Percentiles rank a stretch among this genome's conserved stretches.
phyloP scores from a whole-genome alignment of 2,888 invertebrate species.

The Andrena trimmerana region DNA sequence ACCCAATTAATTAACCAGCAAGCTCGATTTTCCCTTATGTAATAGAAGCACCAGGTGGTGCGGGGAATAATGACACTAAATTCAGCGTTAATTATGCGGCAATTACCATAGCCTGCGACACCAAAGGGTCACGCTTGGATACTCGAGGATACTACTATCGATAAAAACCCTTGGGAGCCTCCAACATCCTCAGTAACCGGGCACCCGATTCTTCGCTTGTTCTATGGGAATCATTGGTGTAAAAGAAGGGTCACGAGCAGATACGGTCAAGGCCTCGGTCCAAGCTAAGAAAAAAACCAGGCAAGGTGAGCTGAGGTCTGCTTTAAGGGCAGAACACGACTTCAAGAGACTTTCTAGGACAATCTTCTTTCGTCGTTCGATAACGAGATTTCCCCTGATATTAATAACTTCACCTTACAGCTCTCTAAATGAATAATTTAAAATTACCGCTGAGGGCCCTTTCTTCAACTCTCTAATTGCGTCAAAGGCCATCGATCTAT shows the following conservation, averaged over 20 bases:
- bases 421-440: slow-evolving; percentile 31
- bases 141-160: neutral
- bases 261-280: slow-evolving; percentile 15
- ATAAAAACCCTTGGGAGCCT: slow-evolving; percentile 7
- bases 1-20: too few species aligned
- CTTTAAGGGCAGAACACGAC: slow-evolving; percentile 1
- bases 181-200: neutral
- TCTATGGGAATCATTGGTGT: slow-evolving; percentile 31
- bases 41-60: neutral
- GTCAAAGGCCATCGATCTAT: too few species aligned
- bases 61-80: neutral
- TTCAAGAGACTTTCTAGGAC: slow-evolving; percentile 1
- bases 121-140: neutral
- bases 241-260: slow-evolving; percentile 41
- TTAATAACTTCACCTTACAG: slow-evolving; percentile 33
- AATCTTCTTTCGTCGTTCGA: slow-evolving; percentile 31
- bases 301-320: slow-evolving; percentile 8
- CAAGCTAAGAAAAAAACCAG: slow-evolving; percentile 1
- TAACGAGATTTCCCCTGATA: slow-evolving; percentile 36
- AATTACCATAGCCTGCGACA: neutral
- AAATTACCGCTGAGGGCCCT: neutral
- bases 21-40: neutral
- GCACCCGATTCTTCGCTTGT: slow-evolving; percentile 8
- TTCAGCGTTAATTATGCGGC: neutral
- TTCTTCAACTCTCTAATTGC: slow-evolving; percentile 4